phyloP scores from a whole-genome alignment of 92 coral and sea anemone genomes.

The Zoanthus sociatus region DNA sequence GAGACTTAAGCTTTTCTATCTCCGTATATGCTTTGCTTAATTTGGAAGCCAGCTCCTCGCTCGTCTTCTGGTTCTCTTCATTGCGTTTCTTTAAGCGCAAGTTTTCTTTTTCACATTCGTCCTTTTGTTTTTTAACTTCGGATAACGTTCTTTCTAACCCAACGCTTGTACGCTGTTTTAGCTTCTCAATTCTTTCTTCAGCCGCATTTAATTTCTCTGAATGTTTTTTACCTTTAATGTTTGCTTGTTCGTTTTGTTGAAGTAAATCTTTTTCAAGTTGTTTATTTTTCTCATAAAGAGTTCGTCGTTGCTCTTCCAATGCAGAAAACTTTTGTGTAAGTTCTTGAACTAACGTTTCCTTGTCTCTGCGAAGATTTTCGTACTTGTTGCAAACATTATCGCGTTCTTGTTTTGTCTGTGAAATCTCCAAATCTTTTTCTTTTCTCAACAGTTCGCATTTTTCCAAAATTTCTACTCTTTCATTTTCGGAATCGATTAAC shows the following conservation, averaged over 20 bases:
- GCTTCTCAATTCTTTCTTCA: conserved; percentile 43
- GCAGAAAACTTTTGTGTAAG: conserved; percentile 62
- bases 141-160: conserved; percentile 67
- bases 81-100: conserved; percentile 66
- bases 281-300: conserved; percentile 57
- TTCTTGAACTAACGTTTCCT: conserved; percentile 67
- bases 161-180: conserved; percentile 20
- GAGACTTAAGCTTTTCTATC: conserved; percentile 55
- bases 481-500: conserved; percentile 51
- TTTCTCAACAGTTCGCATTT: neutral
- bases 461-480: conserved; percentile 27
- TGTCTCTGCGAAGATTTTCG: conserved; percentile 57
- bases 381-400: conserved; percentile 59
- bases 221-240: conserved; percentile 50
- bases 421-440: conserved; percentile 49
- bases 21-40: conserved; percentile 80
- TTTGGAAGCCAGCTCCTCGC: conserved; percentile 85
- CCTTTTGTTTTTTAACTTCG: conserved; percentile 51
- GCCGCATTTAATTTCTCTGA: conserved; percentile 43
- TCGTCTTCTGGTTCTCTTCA: conserved; percentile 79
- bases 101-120: conserved; percentile 65
- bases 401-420: conserved; percentile 51
- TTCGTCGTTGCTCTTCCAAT: conserved; percentile 71
- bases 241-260: conserved; percentile 37
- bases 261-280: conserved; percentile 52